Conservation (phyloP, 2,797 vertebrate genomes). For the Mus caroli region DNA sequence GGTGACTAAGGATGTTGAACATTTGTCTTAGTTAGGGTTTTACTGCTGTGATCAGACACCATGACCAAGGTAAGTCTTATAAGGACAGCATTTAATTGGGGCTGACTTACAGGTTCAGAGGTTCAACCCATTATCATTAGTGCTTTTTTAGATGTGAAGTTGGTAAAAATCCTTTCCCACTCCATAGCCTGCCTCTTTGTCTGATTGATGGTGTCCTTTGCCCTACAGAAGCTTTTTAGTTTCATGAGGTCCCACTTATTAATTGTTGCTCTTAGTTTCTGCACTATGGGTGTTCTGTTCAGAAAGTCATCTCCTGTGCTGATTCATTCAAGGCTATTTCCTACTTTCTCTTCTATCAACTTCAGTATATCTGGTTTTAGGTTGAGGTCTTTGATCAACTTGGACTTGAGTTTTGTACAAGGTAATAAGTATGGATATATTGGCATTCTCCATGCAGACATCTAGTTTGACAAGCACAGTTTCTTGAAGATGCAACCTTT, state of each 20-base stretch:
- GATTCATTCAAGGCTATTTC: not conserved
- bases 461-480: not conserved
- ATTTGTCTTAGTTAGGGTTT: not conserved
- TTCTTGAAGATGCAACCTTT: not conserved
- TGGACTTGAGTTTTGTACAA: not conserved
- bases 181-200: not conserved
- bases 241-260: not conserved
- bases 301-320: not conserved
- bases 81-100: too few relatives aligned
- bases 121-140: not conserved
- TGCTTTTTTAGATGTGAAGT: not conserved
- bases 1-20: not conserved
- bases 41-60: too few relatives aligned
- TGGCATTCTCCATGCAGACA: not conserved
- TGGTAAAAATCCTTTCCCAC: not conserved
- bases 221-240: not conserved
- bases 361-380: not conserved
- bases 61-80: too few relatives aligned
- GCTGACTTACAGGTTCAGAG: too few relatives aligned
- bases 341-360: not conserved
- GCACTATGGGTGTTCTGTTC: not conserved
- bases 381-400: not conserved
- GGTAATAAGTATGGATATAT: not conserved
- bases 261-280: not conserved
- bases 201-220: not conserved